A percentile compares a stretch with the other conserved stretches of the same genome.
phyloP scores from a whole-genome alignment of 2,888 invertebrate genomes.

The Ochropacha duplaris region DNA sequence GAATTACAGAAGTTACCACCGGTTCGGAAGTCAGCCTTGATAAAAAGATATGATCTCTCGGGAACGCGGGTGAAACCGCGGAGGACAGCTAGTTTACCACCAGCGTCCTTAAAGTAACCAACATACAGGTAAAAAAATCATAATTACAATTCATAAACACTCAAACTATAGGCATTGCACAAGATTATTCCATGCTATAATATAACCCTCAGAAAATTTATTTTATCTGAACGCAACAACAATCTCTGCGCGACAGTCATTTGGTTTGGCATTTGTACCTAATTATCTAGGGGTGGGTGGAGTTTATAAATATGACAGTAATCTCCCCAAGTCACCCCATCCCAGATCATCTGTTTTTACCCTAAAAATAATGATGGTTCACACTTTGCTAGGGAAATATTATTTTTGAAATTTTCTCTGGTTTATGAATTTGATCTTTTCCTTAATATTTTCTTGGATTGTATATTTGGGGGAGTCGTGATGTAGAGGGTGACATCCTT shows the following conservation, averaged over 20 bases:
- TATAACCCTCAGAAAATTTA: neutral
- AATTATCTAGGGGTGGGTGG: conserved; percentile 37
- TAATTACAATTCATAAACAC: no score
- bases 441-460: conserved; percentile 11
- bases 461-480: neutral
- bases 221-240: neutral
- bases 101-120: no score
- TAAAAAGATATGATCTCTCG: no score
- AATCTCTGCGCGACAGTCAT: neutral
- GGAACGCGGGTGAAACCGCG: no score
- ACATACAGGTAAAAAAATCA: no score
- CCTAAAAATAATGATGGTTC: conserved; percentile 27
- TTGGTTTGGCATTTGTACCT: conserved; percentile 21
- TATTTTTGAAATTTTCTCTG: conserved; percentile 4
- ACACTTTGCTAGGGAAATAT: conserved; percentile 13
- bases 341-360: conserved; percentile 30
- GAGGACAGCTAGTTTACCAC: no score
- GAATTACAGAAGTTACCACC: no score
- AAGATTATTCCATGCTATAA: neutral
- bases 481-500: neutral
- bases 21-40: no score
- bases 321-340: conserved; percentile 35
- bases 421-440: conserved; percentile 8
- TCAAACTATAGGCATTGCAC: neutral
- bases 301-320: conserved; percentile 44